These are phyloP conservation scores for Papilio gigon DNA, from an alignment of 2,888 invertebrate species.

Conservation along the genomic window DNA sequence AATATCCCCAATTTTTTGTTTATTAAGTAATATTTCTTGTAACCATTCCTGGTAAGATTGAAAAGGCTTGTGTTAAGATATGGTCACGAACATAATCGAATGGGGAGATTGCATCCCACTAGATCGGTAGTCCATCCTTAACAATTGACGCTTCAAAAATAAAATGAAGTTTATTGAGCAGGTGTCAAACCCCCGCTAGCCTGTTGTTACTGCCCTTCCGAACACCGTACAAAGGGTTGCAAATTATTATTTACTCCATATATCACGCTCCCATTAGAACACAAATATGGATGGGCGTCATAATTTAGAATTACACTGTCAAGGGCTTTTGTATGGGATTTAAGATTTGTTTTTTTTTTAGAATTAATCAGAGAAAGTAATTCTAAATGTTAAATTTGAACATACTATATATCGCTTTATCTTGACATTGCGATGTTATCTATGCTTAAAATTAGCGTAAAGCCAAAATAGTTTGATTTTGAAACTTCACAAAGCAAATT, in stretches of 20 bases:
- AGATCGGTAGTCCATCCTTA: no score
- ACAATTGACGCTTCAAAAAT: no score
- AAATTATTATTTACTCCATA: slow-evolving; percentile 80
- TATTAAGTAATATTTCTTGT: no score
- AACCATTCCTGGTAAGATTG: no score
- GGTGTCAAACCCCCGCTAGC: slow-evolving; percentile 64
- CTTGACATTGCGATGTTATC: no score
- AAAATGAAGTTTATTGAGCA: slow-evolving; percentile 59
- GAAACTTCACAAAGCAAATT: background rate
- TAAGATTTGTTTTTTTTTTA: slow-evolving; percentile 19
- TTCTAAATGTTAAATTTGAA: background rate
- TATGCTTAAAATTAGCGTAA: no score
- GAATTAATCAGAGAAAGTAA: background rate
- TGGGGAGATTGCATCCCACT: no score
- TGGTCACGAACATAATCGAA: no score
- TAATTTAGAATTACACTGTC: slow-evolving; percentile 78
- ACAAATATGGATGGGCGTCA: slow-evolving; percentile 71
- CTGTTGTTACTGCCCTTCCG: slow-evolving; percentile 65
- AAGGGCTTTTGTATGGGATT: slow-evolving; percentile 44
- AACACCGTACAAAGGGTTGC: slow-evolving; percentile 74
- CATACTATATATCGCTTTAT: no score
- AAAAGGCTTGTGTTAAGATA: no score
- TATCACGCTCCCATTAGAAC: slow-evolving; percentile 71
- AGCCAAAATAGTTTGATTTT: no score
- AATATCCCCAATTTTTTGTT: no score